Evolutionary conservation across 2,113 vertebrate species (phyloP).

Genomic region (Dasyprocta punctata): DNA sequence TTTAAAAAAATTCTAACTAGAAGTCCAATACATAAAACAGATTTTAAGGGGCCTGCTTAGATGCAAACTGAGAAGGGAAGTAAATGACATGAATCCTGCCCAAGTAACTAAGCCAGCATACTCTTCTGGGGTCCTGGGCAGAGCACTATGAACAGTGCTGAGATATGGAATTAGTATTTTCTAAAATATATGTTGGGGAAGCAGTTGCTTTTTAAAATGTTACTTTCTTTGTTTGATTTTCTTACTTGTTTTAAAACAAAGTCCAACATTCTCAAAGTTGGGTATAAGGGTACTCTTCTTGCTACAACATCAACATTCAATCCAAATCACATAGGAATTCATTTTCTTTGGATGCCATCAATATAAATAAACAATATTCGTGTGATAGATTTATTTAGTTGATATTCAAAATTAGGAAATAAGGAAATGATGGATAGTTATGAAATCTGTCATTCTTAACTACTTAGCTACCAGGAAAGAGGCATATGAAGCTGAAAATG

Average conservation of each 20-base stretch:
- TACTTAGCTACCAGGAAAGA: slow-evolving; percentile 50
- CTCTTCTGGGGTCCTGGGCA: background rate
- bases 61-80: background rate
- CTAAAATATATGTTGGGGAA: background rate
- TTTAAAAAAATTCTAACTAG: slow-evolving; percentile 34
- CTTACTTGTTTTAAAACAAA: slow-evolving; percentile 42
- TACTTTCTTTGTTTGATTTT: background rate
- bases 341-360: slow-evolving; percentile 11
- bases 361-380: background rate
- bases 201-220: background rate
- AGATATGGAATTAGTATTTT: slow-evolving; percentile 28
- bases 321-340: background rate
- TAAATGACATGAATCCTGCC: background rate
- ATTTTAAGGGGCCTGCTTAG: background rate
- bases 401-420: slow-evolving; percentile 50
- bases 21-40: background rate
- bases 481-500: slow-evolving; percentile 26
- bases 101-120: background rate
- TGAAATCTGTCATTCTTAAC: slow-evolving; percentile 1
- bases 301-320: background rate
- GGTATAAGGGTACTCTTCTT: background rate
- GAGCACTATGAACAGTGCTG: background rate
- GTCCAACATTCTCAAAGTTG: slow-evolving; percentile 11
- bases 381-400: background rate
- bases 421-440: background rate